Percentiles rank a stretch among this genome's conserved stretches.
Evolutionary conservation across 1,140 invertebrate genomes (phyloP).

Genomic region (Penaeus indicus): DNA sequence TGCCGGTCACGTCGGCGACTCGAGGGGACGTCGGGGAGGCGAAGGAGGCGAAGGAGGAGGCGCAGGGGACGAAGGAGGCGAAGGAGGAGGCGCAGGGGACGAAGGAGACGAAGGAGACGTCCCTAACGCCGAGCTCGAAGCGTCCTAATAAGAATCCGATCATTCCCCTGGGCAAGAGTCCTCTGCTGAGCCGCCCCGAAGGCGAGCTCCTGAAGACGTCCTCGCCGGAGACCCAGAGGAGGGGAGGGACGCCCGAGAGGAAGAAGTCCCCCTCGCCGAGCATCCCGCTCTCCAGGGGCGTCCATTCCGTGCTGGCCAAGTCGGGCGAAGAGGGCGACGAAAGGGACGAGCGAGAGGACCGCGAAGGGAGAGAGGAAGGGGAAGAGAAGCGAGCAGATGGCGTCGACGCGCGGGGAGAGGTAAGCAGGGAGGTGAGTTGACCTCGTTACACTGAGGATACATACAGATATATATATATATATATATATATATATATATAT

Average conservation of each 20-base stretch:
- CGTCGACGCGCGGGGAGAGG: too few relatives aligned
- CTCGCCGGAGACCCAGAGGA: constrained; percentile 9
- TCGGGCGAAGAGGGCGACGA: constrained; percentile 32
- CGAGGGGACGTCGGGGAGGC: too few relatives aligned
- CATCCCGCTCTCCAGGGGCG: constrained; percentile 48
- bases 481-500: constrained; percentile 9
- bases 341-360: not conserved
- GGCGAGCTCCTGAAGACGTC: constrained; percentile 1
- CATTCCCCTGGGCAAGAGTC: constrained; percentile 42
- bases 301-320: constrained; percentile 44
- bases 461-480: not conserved
- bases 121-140: not conserved
- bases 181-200: constrained; percentile 15
- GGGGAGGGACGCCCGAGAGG: constrained; percentile 6
- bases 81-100: not conserved
- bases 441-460: too few relatives aligned
- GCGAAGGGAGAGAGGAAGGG: too few relatives aligned
- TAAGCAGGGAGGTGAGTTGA: too few relatives aligned
- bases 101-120: not conserved
- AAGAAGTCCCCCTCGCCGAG: constrained; percentile 49
- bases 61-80: not conserved
- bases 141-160: constrained; percentile 23
- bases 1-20: too few relatives aligned
- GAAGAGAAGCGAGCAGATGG: too few relatives aligned
- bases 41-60: too few relatives aligned